phyloP scores from a whole-genome alignment of 2,113 vertebrate genomes.

The Epinephelus fuscoguttatus region DNA sequence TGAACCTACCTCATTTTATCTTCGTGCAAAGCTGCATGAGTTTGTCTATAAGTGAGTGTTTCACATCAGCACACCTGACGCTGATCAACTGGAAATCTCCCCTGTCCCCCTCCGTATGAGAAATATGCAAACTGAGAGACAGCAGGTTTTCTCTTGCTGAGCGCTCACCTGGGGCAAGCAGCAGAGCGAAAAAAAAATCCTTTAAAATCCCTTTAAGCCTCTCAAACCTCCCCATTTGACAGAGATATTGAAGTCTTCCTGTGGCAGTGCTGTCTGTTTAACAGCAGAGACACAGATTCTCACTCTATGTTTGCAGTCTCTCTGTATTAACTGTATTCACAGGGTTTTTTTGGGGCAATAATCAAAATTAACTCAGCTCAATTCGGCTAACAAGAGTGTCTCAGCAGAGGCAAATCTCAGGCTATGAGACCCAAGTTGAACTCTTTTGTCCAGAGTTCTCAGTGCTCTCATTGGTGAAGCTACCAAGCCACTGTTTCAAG shows the following conservation, averaged over 20 bases:
- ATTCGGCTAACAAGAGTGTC: background rate
- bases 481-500: constrained; percentile 42
- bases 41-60: background rate
- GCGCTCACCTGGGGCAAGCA: constrained; percentile 51
- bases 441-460: background rate
- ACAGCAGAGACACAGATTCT: constrained; percentile 38
- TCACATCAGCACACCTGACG: background rate
- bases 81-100: constrained; percentile 30
- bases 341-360: constrained; percentile 9
- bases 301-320: background rate
- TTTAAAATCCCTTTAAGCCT: constrained; percentile 42
- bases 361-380: background rate
- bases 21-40: background rate
- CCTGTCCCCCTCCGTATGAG: constrained; percentile 10
- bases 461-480: constrained; percentile 10
- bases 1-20: background rate
- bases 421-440: background rate
- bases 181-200: background rate
- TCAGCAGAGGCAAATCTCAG: constrained; percentile 9
- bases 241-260: constrained; percentile 41
- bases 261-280: constrained; percentile 14
- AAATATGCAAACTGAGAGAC: constrained; percentile 64
- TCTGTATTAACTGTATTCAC: background rate
- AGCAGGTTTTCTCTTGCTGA: constrained; percentile 73
- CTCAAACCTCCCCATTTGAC: constrained; percentile 25